Percentiles rank a stretch among this genome's conserved stretches.
phyloP scores from a whole-genome alignment of 92 coral and sea anemone species.

The Siderastrea radians region DNA sequence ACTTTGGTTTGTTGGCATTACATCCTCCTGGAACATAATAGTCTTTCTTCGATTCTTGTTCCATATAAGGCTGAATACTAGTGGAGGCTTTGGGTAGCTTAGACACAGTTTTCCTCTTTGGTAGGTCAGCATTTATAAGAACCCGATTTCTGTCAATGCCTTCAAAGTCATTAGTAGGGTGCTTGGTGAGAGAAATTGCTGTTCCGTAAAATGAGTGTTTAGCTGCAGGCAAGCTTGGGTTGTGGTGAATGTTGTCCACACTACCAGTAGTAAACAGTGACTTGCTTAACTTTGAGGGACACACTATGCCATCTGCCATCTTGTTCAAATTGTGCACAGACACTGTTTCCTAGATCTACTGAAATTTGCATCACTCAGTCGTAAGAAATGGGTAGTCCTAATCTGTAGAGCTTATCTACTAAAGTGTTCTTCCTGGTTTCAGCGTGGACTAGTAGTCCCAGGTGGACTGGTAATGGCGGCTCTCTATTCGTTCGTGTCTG shows the following conservation, averaged over 20 bases:
- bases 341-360: constrained; percentile 46
- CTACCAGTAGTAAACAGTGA: constrained; percentile 69
- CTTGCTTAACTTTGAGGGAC: constrained; percentile 61
- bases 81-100: constrained; percentile 35
- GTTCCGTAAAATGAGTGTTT: constrained; percentile 66
- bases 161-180: constrained; percentile 16
- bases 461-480: constrained; percentile 56
- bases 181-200: constrained; percentile 60
- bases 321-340: constrained; percentile 48
- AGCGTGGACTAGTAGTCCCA: constrained; percentile 65
- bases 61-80: constrained; percentile 54
- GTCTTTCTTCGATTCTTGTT: constrained; percentile 47
- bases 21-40: constrained; percentile 27
- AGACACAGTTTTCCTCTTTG: constrained; percentile 47
- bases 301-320: constrained; percentile 69
- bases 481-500: constrained; percentile 51
- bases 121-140: constrained; percentile 30
- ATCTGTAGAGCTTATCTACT: constrained; percentile 62
- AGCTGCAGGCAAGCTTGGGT: constrained; percentile 66
- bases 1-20: constrained; percentile 18
- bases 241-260: constrained; percentile 77
- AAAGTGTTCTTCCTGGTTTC: constrained; percentile 63
- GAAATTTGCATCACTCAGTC: constrained; percentile 48
- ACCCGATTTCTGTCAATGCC: constrained; percentile 59
- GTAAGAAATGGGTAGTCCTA: constrained; percentile 66